A percentile compares a stretch with the other conserved stretches of the same genome.
phyloP scores from a whole-genome alignment of 2,113 vertebrate species.

The Corythornis cristatus region DNA sequence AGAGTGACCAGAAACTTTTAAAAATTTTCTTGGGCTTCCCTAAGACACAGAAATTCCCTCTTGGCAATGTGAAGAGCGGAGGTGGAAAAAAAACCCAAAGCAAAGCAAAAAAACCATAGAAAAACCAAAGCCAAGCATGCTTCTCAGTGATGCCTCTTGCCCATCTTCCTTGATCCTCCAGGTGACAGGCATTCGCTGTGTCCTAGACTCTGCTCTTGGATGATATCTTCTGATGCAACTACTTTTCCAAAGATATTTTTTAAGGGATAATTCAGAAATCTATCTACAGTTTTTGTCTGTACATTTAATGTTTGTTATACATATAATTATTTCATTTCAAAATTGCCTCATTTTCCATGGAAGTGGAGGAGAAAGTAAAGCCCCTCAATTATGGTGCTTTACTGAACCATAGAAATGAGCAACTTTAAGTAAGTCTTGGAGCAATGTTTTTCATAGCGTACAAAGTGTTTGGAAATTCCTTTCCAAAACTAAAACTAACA shows the following conservation, averaged over 20 bases:
- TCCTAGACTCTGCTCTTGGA: neutral
- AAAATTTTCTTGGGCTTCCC: neutral
- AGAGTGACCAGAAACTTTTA: neutral
- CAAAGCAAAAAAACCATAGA: rapidly evolving
- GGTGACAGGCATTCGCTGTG: neutral
- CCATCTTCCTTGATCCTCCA: neutral
- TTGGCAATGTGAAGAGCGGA: neutral
- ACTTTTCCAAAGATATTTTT: neutral
- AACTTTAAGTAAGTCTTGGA: neutral
- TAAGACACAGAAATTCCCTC: neutral
- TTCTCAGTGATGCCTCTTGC: neutral
- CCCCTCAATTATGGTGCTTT: neutral
- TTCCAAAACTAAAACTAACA: neutral
- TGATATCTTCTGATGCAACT: neutral
- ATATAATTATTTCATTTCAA: neutral
- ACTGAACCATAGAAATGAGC: neutral
- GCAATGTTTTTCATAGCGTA: neutral
- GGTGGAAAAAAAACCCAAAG: neutral
- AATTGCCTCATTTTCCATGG: neutral
- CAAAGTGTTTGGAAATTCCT: neutral
- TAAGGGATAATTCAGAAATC: neutral
- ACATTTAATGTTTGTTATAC: neutral
- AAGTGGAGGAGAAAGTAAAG: neutral
- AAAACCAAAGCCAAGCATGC: neutral
- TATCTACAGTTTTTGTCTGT: neutral